Evolutionary conservation across 2,888 invertebrate species (phyloP), one percentile per base, ranked within the genome.

Genomic region (Ectemnius lituratus): DNA sequence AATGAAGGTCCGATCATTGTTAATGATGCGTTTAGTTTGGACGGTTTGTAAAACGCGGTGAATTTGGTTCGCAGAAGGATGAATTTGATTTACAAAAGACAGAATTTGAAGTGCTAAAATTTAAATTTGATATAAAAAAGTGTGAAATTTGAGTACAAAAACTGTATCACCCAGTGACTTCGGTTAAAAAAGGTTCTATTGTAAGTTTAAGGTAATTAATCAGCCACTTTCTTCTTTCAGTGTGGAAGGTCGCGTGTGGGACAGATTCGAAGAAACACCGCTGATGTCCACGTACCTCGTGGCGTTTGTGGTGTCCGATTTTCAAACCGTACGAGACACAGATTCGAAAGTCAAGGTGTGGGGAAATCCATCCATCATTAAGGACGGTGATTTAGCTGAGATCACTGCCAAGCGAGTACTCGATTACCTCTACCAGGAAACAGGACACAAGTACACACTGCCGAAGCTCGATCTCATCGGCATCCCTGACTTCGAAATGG

Each of bases 241-340:
- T 13, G 14, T 0, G 0, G 0, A 60, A 14, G 37, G 8, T 14
- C 67, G 57, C 0, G n/a, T n/a, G 0, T 73, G 56, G 84, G 83
- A 97, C 84, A 92, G 93, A 49, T 97, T 95, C 87, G 91, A 94
- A 79, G 93, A 93, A 72, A 95, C 96, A 0, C 94, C 96, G 0
- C 94, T 94, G 4, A 98, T 98, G 98, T 97, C 96, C 1, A 93
- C 96, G 0, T 97, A 98, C 86, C 91, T 97, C 14, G 92, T 97
- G 2, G 97, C 97, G 0, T 96, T 96, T 87, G 92, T 96, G 14
- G 94, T 97, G 8, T 93, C 92, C 20, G 93, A 94, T 76, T 93
- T 93, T 73, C 6, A 68, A 5, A 59, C 80, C 2, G 87, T 92
- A 1, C 84, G 88, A 1, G 91, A 92, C 76, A 91, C 91, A 2